A percentile compares a stretch with the other conserved stretches of the same genome.
Evolutionary conservation across 2,888 invertebrate species (phyloP).

Genomic region (Shargacucullia verbasci): DNA sequence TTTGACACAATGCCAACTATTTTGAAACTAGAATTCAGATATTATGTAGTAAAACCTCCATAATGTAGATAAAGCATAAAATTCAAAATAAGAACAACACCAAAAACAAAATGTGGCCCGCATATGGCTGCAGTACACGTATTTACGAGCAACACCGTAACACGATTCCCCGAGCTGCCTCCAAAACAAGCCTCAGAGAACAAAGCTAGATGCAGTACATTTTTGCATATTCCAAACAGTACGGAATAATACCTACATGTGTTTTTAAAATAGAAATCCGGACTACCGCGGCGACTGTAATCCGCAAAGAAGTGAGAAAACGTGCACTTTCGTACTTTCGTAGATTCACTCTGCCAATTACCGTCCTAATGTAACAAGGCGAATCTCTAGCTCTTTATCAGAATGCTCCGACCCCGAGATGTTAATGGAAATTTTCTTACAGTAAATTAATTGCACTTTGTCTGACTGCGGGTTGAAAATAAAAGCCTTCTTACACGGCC

Average conservation of each 20-base stretch:
- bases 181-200: slow-evolving; percentile 43
- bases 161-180: slow-evolving; percentile 31
- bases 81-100: slow-evolving; percentile 25
- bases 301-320: slow-evolving; percentile 14
- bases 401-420: neutral
- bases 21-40: too few relatives aligned
- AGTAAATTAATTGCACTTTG: neutral
- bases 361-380: neutral
- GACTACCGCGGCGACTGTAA: slow-evolving; percentile 6
- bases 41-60: neutral
- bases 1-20: too few relatives aligned
- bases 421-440: neutral
- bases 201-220: slow-evolving; percentile 32
- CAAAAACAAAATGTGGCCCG: slow-evolving; percentile 37
- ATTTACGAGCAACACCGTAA: slow-evolving; percentile 46
- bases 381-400: neutral
- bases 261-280: slow-evolving; percentile 34
- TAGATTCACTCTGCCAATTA: slow-evolving; percentile 6
- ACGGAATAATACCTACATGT: slow-evolving; percentile 28
- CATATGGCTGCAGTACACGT: slow-evolving; percentile 29
- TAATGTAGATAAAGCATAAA: slow-evolving; percentile 16
- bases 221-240: slow-evolving; percentile 36
- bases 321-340: slow-evolving; percentile 23
- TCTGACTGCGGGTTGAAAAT: neutral
- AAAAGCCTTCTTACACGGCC: neutral